phyloP scores from a whole-genome alignment of 2,888 invertebrate species.

The Diarsia dahlii region DNA sequence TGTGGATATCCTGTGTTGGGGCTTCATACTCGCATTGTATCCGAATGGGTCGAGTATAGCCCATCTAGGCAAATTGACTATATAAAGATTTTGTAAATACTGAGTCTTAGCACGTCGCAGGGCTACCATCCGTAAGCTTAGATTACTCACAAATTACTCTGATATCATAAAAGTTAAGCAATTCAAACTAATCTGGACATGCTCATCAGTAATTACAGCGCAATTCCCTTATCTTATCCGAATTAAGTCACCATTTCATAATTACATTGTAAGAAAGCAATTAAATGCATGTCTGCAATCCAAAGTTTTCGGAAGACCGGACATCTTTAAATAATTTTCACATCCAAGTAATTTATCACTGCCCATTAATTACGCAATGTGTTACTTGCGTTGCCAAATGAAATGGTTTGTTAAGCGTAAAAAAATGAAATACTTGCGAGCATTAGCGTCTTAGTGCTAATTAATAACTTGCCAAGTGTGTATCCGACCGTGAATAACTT shows the following conservation, averaged over 20 bases:
- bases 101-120: background rate
- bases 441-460: constrained; percentile 35
- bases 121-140: too few species aligned
- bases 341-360: constrained; percentile 12
- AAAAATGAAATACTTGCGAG: constrained; percentile 18
- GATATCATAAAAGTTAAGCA: background rate
- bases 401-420: constrained; percentile 8
- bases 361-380: constrained; percentile 11
- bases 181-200: constrained; percentile 13
- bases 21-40: too few species aligned
- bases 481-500: constrained; percentile 16
- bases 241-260: constrained; percentile 21
- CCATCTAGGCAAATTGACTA: too few species aligned
- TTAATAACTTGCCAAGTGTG: background rate
- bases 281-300: background rate
- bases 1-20: too few species aligned
- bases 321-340: constrained; percentile 5
- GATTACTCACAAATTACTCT: constrained; percentile 1
- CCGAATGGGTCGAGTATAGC: too few species aligned
- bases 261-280: background rate
- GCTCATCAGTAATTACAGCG: constrained; percentile 21
- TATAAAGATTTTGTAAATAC: background rate
- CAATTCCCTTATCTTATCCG: constrained; percentile 29
- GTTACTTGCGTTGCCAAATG: constrained; percentile 19
- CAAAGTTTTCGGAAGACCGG: background rate